Conservation (phyloP, 1,140 invertebrate genomes). For the Dendroctonus ponderosae region DNA sequence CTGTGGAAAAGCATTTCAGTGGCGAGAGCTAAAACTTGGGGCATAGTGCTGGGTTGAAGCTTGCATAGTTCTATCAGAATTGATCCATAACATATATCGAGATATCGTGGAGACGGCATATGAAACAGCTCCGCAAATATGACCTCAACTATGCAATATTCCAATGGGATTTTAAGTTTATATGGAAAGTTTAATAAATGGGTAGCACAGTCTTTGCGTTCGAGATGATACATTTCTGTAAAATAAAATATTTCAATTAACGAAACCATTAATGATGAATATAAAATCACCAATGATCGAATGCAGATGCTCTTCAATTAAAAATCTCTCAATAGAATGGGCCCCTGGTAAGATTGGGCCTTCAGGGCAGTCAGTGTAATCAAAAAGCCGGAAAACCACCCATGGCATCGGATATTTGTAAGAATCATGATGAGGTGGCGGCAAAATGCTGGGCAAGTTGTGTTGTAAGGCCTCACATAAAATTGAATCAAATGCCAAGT, state of each 20-base stretch:
- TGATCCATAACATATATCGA: conserved; percentile 94
- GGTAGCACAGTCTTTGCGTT: conserved; percentile 92
- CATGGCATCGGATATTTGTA: conserved; percentile 87
- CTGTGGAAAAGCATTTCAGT: conserved; percentile 95
- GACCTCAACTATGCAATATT: conserved; percentile 98
- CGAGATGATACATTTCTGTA: conserved; percentile 75
- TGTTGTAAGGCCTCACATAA: conserved; percentile 95
- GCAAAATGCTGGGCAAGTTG: conserved; percentile 83
- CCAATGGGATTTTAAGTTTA: conserved; percentile 91
- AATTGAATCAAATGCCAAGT: conserved; percentile 92
- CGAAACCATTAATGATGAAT: not conserved
- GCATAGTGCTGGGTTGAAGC: conserved; percentile 93
- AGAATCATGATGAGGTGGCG: conserved; percentile 88
- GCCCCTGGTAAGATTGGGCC: conserved; percentile 87
- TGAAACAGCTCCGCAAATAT: conserved; percentile 94
- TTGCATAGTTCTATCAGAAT: conserved; percentile 97
- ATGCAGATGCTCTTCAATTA: conserved; percentile 96
- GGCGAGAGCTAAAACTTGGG: conserved; percentile 95
- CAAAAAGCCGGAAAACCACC: conserved; percentile 93
- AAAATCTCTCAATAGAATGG: conserved; percentile 95
- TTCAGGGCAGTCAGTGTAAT: conserved; percentile 98
- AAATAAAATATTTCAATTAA: conserved; percentile 5
- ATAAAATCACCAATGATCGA: conserved; percentile 69
- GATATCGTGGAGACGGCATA: conserved; percentile 81
- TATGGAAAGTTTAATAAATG: conserved; percentile 90